Conservation (phyloP, 1,140 invertebrate genomes). For the Drosophila ercepeae region DNA sequence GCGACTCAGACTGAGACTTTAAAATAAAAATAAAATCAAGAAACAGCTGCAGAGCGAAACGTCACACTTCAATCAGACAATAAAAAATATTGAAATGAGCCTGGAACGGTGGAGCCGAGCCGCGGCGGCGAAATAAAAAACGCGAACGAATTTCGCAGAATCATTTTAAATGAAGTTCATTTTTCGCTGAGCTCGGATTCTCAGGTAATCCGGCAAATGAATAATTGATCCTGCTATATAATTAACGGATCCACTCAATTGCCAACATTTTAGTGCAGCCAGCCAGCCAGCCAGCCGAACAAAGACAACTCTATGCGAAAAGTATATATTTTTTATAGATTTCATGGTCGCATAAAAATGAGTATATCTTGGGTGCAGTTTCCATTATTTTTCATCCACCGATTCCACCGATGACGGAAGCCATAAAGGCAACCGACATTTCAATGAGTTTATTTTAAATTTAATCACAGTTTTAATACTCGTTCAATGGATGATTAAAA, state of each 20-base stretch:
- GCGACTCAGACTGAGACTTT: neutral
- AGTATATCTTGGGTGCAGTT: constrained; percentile 62
- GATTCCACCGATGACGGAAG: constrained; percentile 52
- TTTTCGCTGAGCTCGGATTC: constrained; percentile 36
- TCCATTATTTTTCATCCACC: constrained; percentile 35
- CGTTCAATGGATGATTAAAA: neutral
- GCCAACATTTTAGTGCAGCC: constrained; percentile 58
- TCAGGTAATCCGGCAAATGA: constrained; percentile 78
- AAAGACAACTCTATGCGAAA: constrained; percentile 18
- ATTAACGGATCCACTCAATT: constrained; percentile 80
- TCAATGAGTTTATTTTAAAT: constrained; percentile 53
- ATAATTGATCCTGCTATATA: constrained; percentile 77
- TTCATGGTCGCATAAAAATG: constrained; percentile 43
- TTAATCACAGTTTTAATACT: constrained; percentile 7
- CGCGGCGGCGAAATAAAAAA: constrained; percentile 50
- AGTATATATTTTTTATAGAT: constrained; percentile 16
- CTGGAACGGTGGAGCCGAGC: neutral
- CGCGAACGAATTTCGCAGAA: constrained; percentile 78
- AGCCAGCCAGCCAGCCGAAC: constrained; percentile 23
- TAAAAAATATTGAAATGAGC: constrained; percentile 79
- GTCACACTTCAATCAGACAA: constrained; percentile 80
- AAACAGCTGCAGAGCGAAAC: constrained; percentile 48
- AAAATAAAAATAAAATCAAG: constrained; percentile 4
- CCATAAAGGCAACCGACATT: constrained; percentile 36
- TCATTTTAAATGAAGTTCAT: constrained; percentile 78